phyloP scores from a whole-genome alignment of 2,888 invertebrate species.

The Schizaphis graminum region DNA sequence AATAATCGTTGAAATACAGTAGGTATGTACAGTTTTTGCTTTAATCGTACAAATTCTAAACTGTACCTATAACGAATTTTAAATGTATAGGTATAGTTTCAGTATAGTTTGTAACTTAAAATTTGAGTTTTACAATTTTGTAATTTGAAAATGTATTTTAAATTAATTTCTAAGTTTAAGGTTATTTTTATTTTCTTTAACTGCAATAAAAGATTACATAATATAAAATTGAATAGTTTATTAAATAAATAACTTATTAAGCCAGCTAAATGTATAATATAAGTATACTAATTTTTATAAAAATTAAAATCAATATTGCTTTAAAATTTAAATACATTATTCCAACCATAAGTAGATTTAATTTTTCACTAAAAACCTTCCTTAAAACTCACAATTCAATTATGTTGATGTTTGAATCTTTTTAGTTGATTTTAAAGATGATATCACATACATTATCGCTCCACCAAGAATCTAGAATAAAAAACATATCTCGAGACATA shows the following conservation, averaged over 20 bases:
- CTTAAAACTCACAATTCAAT: background rate
- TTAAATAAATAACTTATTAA: no score
- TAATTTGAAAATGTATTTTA: background rate
- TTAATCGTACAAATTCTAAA: background rate
- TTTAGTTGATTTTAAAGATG: background rate
- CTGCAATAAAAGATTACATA: no score
- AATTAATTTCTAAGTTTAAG: no score
- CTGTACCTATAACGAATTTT: background rate
- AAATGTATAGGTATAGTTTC: background rate
- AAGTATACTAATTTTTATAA: no score
- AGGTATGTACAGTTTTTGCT: background rate
- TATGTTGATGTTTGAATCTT: background rate
- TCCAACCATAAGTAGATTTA: background rate
- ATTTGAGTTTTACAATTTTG: background rate
- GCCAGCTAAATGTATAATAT: no score
- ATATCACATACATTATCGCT: background rate
- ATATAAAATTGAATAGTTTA: no score
- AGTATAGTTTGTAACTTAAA: no score
- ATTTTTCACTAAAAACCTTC: background rate
- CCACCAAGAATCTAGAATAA: background rate
- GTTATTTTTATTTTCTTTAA: no score
- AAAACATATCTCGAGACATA: background rate
- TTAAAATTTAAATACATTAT: background rate
- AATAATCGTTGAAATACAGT: background rate
- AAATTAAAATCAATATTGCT: background rate